Evolutionary conservation across 2,797 vertebrate species (phyloP), one percentile per base, ranked within the genome.

Genomic region (Lithobates sylvaticus): DNA sequence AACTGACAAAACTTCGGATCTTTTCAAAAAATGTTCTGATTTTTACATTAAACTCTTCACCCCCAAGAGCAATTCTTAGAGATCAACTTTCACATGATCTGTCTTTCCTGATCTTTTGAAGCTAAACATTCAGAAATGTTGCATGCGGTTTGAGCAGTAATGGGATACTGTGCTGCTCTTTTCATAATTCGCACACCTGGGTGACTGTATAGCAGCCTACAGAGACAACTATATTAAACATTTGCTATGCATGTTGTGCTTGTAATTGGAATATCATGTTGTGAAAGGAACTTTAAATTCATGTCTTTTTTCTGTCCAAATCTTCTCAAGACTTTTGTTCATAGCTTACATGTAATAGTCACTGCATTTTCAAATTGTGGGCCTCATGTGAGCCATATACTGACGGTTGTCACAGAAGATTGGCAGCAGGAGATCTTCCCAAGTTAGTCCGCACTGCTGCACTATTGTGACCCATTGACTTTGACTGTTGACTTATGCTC

Each of bases 1-100:
- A 91, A 88, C 92, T 95, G 94, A 94, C 94, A 95, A 93, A 95
- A 92, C 93, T 92, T 93, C 89, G 92, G 90, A 93, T 93, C 94
- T 94, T 94, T 93, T 95, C 94, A 92, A 91, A 93, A 93, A 93
- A 91, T 13, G 75, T 94, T 94, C 90, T 27, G 90, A 91, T 92
- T 94, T 93, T 93, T 91, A 89, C 89, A 89, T 88, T 90, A 91
- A 89, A 87, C 86, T 87, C 86, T 87, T 87, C 86, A 87, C 81
- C 86, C 86, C 70, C 81, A 32, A 80, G 77, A 80, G 82, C 76
- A 76, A 80, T 76, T 29, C 81, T 87, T 84, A 47, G 81, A 68
- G 81, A 87, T 87, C 86, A 84, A 64, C 86, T 87, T 84, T 84
- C 86, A 69, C 81, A 71, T 84, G 76, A 87, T 87, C 76, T 69